phyloP scores from a whole-genome alignment of 1,140 invertebrate genomes.

The Araneus ventricosus region DNA sequence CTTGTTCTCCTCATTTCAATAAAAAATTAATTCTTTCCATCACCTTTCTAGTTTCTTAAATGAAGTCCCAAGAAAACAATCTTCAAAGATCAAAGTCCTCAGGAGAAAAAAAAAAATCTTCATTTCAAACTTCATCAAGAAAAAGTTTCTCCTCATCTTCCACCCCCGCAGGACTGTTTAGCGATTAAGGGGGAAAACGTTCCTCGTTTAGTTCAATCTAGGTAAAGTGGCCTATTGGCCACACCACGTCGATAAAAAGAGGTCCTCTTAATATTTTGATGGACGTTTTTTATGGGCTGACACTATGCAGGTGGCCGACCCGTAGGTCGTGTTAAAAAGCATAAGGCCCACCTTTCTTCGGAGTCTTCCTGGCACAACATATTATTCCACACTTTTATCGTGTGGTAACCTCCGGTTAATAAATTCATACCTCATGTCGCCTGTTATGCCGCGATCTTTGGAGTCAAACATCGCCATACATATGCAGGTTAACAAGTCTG shows the following conservation, averaged over 20 bases:
- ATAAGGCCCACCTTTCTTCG: neutral
- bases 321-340: constrained; percentile 7
- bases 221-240: constrained; percentile 3
- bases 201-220: neutral
- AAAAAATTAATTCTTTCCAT: no score
- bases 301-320: constrained; percentile 28
- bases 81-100: no score
- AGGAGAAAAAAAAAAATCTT: neutral
- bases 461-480: constrained; percentile 6
- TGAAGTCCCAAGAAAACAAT: no score
- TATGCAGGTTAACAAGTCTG: neutral
- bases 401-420: neutral
- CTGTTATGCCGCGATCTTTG: neutral
- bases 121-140: neutral
- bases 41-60: no score
- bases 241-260: neutral
- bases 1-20: no score
- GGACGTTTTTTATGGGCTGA: neutral
- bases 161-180: neutral
- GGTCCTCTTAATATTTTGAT: constrained; percentile 5
- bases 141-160: neutral
- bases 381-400: neutral
- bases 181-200: neutral
- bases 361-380: neutral
- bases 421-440: constrained; percentile 8